Percentiles rank a stretch among this genome's conserved stretches.
Conservation (phyloP, 2,888 invertebrate species). For the Coenonympha arcania region DNA sequence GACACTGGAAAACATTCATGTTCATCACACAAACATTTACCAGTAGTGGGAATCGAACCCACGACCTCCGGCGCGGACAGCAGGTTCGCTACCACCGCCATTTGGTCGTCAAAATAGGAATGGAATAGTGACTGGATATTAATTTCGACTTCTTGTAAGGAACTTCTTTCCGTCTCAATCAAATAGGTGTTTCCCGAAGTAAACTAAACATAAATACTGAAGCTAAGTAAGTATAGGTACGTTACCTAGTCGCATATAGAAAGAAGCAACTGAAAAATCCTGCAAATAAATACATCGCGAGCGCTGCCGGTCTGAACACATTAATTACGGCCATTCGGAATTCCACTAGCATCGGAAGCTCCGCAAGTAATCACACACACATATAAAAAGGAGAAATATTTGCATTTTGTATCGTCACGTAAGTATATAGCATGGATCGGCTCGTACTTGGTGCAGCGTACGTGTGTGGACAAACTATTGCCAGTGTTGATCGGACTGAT, state of each 20-base stretch:
- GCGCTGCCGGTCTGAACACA: constrained; percentile 48
- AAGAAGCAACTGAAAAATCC: constrained; percentile 7
- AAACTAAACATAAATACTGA: not conserved
- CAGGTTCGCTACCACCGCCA: too few relatives aligned
- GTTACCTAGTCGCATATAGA: too few relatives aligned
- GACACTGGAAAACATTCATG: too few relatives aligned
- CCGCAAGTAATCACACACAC: constrained; percentile 55
- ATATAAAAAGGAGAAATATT: constrained; percentile 36
- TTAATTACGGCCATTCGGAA: constrained; percentile 66
- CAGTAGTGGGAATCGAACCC: too few relatives aligned
- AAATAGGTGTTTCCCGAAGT: not conserved
- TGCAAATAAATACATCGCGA: constrained; percentile 13
- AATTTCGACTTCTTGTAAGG: too few relatives aligned
- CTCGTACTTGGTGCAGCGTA: not conserved
- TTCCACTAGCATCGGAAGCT: constrained; percentile 58
- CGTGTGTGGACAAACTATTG: not conserved
- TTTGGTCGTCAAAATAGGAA: too few relatives aligned
- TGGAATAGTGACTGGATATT: too few relatives aligned
- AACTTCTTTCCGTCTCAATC: too few relatives aligned
- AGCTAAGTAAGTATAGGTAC: too few relatives aligned
- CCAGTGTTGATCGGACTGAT: not conserved
- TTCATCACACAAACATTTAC: too few relatives aligned
- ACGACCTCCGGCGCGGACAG: too few relatives aligned
- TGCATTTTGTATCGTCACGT: constrained; percentile 15
- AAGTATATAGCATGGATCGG: constrained; percentile 9